phyloP scores from a whole-genome alignment of 2,888 invertebrate species.

The Terebella lapidaria region DNA sequence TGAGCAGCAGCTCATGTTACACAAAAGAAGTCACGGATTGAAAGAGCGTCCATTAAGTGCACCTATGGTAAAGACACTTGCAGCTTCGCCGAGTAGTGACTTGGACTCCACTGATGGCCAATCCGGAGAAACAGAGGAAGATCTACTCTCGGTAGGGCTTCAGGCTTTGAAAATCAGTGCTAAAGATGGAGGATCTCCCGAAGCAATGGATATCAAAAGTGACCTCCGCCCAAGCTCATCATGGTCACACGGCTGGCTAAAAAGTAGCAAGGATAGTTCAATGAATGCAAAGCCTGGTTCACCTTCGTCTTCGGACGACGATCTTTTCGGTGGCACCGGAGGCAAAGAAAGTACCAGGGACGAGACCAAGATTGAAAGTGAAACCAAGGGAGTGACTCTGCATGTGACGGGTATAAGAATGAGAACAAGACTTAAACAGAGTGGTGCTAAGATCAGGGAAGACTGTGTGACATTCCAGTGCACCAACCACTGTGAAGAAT shows the following conservation, averaged over 20 bases:
- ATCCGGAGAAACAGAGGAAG: background rate
- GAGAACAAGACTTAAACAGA: background rate
- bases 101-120: too few relatives aligned
- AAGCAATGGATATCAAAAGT: background rate
- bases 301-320: too few relatives aligned
- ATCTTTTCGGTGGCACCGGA: too few relatives aligned
- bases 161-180: background rate
- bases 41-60: too few relatives aligned
- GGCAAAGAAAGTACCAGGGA: too few relatives aligned
- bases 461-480: slow-evolving; percentile 5
- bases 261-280: background rate
- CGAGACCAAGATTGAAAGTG: background rate
- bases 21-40: slow-evolving; percentile 2
- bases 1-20: background rate
- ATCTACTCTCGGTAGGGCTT: background rate
- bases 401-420: too few relatives aligned
- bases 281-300: too few relatives aligned
- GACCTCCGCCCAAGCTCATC: background rate
- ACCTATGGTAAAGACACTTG: too few relatives aligned
- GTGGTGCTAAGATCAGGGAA: too few relatives aligned
- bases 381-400: too few relatives aligned
- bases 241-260: background rate
- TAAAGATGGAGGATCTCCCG: background rate
- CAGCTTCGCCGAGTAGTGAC: too few relatives aligned
- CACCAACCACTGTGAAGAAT: slow-evolving; percentile 17